phyloP scores from a whole-genome alignment of 2,797 vertebrate species.

The Sparus aurata region DNA sequence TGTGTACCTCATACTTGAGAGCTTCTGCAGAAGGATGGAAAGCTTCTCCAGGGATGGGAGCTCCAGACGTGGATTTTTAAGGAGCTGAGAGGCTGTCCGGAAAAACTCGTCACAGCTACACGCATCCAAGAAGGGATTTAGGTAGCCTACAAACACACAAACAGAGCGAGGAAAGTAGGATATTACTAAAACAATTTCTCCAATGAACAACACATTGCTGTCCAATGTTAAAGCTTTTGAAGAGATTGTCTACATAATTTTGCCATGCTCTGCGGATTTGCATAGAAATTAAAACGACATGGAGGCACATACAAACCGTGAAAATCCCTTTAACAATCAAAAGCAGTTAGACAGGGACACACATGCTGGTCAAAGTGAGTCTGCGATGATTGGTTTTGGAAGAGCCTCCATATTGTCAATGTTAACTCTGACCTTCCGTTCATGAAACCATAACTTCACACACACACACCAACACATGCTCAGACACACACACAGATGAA shows the following conservation, averaged over 20 bases:
- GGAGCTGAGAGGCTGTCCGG: constrained; percentile 84
- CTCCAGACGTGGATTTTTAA: constrained; percentile 87
- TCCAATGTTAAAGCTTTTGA: constrained; percentile 32
- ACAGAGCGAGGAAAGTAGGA: constrained; percentile 26
- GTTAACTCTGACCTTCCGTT: constrained; percentile 58
- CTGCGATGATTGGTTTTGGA: constrained; percentile 55
- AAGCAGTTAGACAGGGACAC: constrained; percentile 53
- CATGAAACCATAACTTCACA: constrained; percentile 45
- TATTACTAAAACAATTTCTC: constrained; percentile 25
- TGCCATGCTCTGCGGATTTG: constrained; percentile 47
- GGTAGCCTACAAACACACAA: constrained; percentile 79
- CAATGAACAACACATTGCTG: constrained; percentile 49
- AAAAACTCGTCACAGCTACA: constrained; percentile 92
- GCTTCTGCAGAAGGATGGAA: constrained; percentile 92
- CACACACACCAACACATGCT: constrained; percentile 15
- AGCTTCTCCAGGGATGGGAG: constrained; percentile 88
- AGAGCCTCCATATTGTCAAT: constrained; percentile 56
- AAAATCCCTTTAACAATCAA: constrained; percentile 48
- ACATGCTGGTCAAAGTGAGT: constrained; percentile 61
- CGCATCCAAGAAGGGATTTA: constrained; percentile 88
- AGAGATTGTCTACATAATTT: constrained; percentile 43
- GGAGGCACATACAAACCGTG: constrained; percentile 47
- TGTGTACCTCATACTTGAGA: constrained; percentile 90
- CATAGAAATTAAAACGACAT: constrained; percentile 56
- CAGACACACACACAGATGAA: constrained; percentile 62